A percentile compares a stretch with the other conserved stretches of the same genome.
Conservation (phyloP, 2,888 invertebrate genomes). For the Smittia aterrima region DNA sequence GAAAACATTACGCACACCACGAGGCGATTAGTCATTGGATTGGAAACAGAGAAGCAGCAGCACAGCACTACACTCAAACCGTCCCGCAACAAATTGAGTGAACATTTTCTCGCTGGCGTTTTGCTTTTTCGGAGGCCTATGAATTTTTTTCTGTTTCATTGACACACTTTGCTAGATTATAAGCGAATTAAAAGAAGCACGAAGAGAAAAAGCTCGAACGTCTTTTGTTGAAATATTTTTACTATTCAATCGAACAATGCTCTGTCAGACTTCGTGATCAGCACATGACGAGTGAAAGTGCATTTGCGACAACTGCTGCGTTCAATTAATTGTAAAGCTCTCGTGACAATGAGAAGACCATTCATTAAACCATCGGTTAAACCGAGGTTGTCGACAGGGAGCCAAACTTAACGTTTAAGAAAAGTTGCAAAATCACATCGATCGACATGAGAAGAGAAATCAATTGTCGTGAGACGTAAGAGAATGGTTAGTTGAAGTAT, state of each 20-base stretch:
- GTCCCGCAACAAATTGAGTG: background rate
- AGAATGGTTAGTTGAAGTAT: no score
- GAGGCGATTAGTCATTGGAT: background rate
- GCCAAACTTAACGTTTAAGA: background rate
- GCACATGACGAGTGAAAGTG: slow-evolving; percentile 14
- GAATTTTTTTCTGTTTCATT: slow-evolving; percentile 41
- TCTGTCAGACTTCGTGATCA: background rate
- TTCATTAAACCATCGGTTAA: no score
- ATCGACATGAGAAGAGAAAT: no score
- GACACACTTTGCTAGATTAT: slow-evolving; percentile 40
- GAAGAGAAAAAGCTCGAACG: slow-evolving; percentile 4
- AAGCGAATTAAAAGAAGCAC: slow-evolving; percentile 31
- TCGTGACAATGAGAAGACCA: no score
- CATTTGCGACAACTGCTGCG: slow-evolving; percentile 3
- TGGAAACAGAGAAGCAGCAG: background rate
- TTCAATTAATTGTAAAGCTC: no score
- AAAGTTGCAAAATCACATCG: no score
- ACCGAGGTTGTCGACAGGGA: background rate
- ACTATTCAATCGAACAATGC: slow-evolving; percentile 11
- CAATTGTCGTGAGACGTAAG: no score
- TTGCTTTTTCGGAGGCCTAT: slow-evolving; percentile 36
- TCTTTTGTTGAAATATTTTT: slow-evolving; percentile 17
- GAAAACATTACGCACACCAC: slow-evolving; percentile 1
- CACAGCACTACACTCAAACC: background rate
- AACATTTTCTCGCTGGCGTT: slow-evolving; percentile 18